Evolutionary conservation across 2,888 invertebrate species (phyloP).

Genomic region (Erebia ligea): DNA sequence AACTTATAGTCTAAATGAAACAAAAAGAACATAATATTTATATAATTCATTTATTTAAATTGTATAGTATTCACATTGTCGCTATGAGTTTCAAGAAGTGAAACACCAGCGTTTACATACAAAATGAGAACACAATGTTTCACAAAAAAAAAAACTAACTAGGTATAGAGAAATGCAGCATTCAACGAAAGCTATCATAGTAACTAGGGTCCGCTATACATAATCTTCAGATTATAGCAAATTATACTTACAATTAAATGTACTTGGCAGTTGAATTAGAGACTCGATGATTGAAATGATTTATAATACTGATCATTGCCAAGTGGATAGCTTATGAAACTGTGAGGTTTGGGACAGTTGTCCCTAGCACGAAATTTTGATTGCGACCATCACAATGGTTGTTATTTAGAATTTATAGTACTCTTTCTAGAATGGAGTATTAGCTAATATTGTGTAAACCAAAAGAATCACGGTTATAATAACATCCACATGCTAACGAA

Average conservation of each 20-base stretch:
- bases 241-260: conserved; percentile 52
- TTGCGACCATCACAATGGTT: not conserved
- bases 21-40: conserved; percentile 60
- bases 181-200: conserved; percentile 69
- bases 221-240: conserved; percentile 49
- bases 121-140: conserved; percentile 79
- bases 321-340: conserved; percentile 58
- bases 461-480: too few species aligned
- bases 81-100: conserved; percentile 73
- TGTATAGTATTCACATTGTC: conserved; percentile 81
- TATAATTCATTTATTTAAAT: conserved; percentile 83
- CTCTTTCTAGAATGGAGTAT: too few species aligned
- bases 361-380: not conserved
- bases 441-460: too few species aligned
- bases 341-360: conserved; percentile 24
- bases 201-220: conserved; percentile 61
- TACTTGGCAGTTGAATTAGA: conserved; percentile 60
- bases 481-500: too few species aligned
- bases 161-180: conserved; percentile 78
- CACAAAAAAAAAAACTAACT: conserved; percentile 66
- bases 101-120: conserved; percentile 77
- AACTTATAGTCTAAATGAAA: conserved; percentile 32
- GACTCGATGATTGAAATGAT: conserved; percentile 47
- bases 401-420: not conserved
- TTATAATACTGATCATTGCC: conserved; percentile 76